Base-by-base conservation (phyloP, 2,797 vertebrate species). In the Eulemur coronatus region DNA sequence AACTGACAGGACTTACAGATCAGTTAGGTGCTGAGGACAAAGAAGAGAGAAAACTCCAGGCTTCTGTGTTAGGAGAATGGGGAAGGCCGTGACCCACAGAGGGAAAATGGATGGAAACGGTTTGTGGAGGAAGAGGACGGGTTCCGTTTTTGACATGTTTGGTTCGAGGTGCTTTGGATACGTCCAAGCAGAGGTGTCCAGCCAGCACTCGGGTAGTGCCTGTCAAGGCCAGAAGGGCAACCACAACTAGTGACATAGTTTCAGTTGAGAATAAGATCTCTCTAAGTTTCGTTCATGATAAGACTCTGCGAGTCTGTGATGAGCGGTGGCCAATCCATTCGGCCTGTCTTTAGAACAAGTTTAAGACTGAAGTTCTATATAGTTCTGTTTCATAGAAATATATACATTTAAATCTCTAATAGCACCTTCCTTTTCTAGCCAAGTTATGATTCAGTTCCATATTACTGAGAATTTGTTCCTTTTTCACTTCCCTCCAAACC, bases 401-500 rank as follows among this genome's bases (percentile, higher is more conserved):
- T 26, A 3, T 26, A 24, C 50, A 84, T 52, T 28, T 5, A 82
- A 76, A 84, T 81, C 24, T 73, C 33, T 41, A 35, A 38, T 88
- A 30, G 57, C 20, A 73, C 43, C 50, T 89, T 38, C 9, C 17
- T 93, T 91, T 84, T 63, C 46, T 65, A 79, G 26, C 24, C n/a
- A 80, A 63, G 8, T 84, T 89, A 35, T 52, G 63, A 17, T 41
- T n/a, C 11, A 52, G 8, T 89, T 72, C 26, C 38, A 30, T 55
- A 48, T 50, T 24, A 63, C 2, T 65, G 38, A 95, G 38, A 65
- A 38, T 79, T 92, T 6, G 2, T 52, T 88, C 78, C 50, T 14
- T 84, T 95, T 93, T 94, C 46, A 82, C 87, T 52, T 50, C 79
- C 43, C 92, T 33, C n/a, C 90, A 81, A 41, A 14, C 55, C 20